Evolutionary conservation across 2,113 vertebrate genomes (phyloP), one percentile per base, ranked within the genome.

Genomic region (Rhinoptilus africanus): DNA sequence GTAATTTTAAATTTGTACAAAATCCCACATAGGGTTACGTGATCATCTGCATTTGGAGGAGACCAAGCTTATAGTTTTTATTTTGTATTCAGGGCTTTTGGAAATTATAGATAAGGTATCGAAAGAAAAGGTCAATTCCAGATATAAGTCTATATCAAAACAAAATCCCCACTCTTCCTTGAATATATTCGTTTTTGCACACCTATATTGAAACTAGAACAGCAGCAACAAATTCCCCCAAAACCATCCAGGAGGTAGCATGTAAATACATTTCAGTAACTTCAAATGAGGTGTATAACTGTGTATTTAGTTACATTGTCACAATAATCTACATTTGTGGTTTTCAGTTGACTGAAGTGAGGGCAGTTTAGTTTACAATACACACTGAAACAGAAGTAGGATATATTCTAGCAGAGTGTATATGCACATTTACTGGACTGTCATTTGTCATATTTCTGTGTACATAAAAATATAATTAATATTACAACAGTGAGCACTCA

Each of bases 1-100:
- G 18, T 60, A 45, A 54, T 41, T 54, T 68, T 22, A 60, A 51
- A 56, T 76, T 56, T 67, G 3, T 51, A 30, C 24, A 69, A 43
- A 79, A 56, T 48, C 16, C 10, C 10, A 8, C 43, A 3, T 62
- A 45, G 16, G 37, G 4, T 28, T 59, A 26, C 0, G 0, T 21
- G 12, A 48, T 83, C 2, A 1, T 12, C 10, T 54, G 16, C 10
- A 18, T 90, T 77, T 81, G 28, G 30, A 91, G 14, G 21, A 71
- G 37, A 54, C 11, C 4, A 41, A 69, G 11, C 7, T 34, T 37
- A 34, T 53, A 9, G 4, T 50, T 71, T 85, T 72, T n/a, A 17
- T 64, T 76, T 83, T 76, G 10, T 50, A 51, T 60, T 85, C 10
- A 68, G 30, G 53, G 8, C 1, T 72, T 63, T 79, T 73, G 16